Evolutionary conservation across 1,140 invertebrate species (phyloP), one percentile per base, ranked within the genome.

Genomic region (Drosophila paulistorum): DNA sequence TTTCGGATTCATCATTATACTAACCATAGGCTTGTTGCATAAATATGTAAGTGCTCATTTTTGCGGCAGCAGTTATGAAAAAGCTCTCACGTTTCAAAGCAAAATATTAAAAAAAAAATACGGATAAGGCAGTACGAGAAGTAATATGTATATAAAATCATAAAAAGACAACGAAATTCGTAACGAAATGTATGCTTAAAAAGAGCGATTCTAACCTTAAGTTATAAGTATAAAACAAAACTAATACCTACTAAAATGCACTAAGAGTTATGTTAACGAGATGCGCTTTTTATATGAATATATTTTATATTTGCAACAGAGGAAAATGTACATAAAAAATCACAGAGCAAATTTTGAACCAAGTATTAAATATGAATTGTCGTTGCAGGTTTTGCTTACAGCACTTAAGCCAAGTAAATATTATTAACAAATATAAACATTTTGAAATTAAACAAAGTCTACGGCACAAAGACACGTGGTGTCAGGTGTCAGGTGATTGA

Each of bases 1-100:
- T 45, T 7, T 17, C 5, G 41, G 13, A 45, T 7, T 26, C n/a
- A 54, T 33, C 23, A 57, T 33, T 41, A 79, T 84, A 92, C 81
- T 89, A 81, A 85, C 83, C 84, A 74, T 82, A 89, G 62, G 89
- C 69, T 77, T 91, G 71, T 62, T 72, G 90, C 91, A 92, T 86
- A 82, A 83, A 84, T 71, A 80, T 84, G 77, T 91, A 91, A 58
- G 82, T 84, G 75, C 77, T 91, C 90, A 91, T 91, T 58, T 70
- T 90, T 85, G 87, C 89, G 89, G 89, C 89, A 91, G 89, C 89
- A 90, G 83, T 69, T 68, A 84, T 69, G 70, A 67, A 71, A 65
- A 68, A 45, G 54, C n/a, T 54, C 62, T 70, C 5, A 73, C 73
- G 62, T 71, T 63, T 51, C 33, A 71, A 37, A 30, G 13, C 35